A percentile compares a stretch with the other conserved stretches of the same genome.
Evolutionary conservation across 2,113 vertebrate genomes (phyloP).

Genomic region (Ariopsis seemanni): DNA sequence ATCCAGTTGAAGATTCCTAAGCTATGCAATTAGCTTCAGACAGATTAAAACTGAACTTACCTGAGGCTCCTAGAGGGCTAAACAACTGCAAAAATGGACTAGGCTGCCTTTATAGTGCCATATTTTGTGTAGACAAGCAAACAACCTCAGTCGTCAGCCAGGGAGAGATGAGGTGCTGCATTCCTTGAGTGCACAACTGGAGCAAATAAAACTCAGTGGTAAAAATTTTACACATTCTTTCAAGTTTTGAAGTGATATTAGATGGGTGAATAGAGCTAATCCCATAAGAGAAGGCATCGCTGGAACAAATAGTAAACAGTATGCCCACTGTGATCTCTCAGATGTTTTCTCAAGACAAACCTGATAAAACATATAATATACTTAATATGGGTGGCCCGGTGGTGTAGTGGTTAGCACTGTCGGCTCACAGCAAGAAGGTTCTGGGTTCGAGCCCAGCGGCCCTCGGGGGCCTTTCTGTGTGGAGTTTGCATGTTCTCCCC

Average conservation of each 20-base stretch:
- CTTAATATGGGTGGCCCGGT: no score
- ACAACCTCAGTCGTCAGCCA: background rate
- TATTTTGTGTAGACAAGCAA: background rate
- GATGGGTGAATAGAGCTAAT: background rate
- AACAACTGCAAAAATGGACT: background rate
- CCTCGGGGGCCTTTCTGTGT: no score
- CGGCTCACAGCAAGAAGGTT: no score
- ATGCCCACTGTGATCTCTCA: background rate
- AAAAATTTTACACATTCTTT: background rate
- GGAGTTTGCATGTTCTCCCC: no score
- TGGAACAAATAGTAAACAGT: background rate
- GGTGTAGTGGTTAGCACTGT: no score
- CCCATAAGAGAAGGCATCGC: background rate
- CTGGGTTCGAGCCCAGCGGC: no score
- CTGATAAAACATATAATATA: background rate
- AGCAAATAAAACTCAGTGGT: background rate
- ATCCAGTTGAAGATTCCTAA: background rate
- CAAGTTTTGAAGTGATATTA: background rate
- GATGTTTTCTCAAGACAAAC: background rate
- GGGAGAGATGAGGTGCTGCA: background rate
- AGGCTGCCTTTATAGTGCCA: background rate
- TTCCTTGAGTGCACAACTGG: background rate
- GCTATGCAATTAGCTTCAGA: background rate
- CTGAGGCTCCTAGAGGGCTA: background rate
- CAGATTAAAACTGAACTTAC: background rate